phyloP scores from a whole-genome alignment of 2,113 vertebrate genomes.

The Plotosus lineatus region DNA sequence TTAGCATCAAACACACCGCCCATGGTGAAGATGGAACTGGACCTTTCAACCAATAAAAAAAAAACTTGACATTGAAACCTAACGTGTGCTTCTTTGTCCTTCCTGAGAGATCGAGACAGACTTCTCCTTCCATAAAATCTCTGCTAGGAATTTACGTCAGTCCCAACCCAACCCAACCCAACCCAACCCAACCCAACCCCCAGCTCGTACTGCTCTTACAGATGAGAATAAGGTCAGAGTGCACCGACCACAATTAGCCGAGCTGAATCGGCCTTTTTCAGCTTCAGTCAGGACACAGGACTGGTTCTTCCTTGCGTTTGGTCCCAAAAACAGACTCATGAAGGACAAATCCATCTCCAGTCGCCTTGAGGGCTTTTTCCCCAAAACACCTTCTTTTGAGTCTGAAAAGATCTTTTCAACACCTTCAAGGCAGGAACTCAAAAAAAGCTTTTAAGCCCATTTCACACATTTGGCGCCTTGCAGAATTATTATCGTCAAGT shows the following conservation, averaged over 20 bases:
- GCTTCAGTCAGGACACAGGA: conserved; percentile 64
- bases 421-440: conserved; percentile 38
- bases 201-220: conserved; percentile 57
- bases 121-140: conserved; percentile 16
- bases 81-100: background rate
- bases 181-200: no score
- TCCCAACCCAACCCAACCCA: no score
- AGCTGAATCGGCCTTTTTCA: conserved; percentile 65
- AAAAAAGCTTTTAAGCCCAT: conserved; percentile 51
- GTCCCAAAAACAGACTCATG: conserved; percentile 43
- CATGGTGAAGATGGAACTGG: background rate
- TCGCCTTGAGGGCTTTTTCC: conserved; percentile 21
- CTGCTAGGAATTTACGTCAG: conserved; percentile 54
- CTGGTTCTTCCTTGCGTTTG: conserved; percentile 54
- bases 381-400: conserved; percentile 32
- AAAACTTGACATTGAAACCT: background rate
- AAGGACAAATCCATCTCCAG: conserved; percentile 56
- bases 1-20: background rate
- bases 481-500: conserved; percentile 47
- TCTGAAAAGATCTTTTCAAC: conserved; percentile 32
- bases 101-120: background rate
- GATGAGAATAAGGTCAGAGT: conserved; percentile 66
- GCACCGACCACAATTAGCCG: conserved; percentile 69
- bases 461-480: conserved; percentile 39
- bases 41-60: background rate